A percentile compares a stretch with the other conserved stretches of the same genome.
Evolutionary conservation across 1,140 invertebrate genomes (phyloP).

Genomic region (Cydia splendana): DNA sequence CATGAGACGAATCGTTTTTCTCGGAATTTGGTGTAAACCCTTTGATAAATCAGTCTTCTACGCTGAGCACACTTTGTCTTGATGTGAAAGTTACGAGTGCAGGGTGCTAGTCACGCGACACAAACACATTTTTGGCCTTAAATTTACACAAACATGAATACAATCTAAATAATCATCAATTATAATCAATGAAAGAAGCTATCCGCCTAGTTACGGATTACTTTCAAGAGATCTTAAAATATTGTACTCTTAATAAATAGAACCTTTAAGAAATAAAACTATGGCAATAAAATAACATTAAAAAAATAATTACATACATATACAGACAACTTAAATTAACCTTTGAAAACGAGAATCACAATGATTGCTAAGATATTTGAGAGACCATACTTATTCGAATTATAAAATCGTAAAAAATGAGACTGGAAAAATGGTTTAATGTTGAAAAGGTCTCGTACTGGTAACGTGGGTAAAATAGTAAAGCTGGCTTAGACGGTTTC

Average conservation of each 20-base stretch:
- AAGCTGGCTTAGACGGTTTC: conserved; percentile 89
- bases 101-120: conserved; percentile 40
- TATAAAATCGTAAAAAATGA: background rate
- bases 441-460: conserved; percentile 39
- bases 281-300: conserved; percentile 19
- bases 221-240: conserved; percentile 38
- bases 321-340: conserved; percentile 31
- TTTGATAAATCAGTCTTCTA: conserved; percentile 75
- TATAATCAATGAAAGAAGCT: conserved; percentile 5
- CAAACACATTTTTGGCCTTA: conserved; percentile 19
- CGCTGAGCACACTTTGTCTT: conserved; percentile 57
- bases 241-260: conserved; percentile 43
- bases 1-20: background rate
- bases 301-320: conserved; percentile 30
- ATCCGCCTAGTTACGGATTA: background rate
- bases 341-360: conserved; percentile 29
- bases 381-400: conserved; percentile 33
- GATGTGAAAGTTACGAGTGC: conserved; percentile 41
- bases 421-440: background rate
- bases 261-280: conserved; percentile 45
- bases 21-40: conserved; percentile 20
- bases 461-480: background rate
- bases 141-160: background rate
- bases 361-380: conserved; percentile 6
- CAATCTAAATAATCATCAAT: background rate